Evolutionary conservation across 1,140 invertebrate species (phyloP).

Genomic region (Grapholita molesta): DNA sequence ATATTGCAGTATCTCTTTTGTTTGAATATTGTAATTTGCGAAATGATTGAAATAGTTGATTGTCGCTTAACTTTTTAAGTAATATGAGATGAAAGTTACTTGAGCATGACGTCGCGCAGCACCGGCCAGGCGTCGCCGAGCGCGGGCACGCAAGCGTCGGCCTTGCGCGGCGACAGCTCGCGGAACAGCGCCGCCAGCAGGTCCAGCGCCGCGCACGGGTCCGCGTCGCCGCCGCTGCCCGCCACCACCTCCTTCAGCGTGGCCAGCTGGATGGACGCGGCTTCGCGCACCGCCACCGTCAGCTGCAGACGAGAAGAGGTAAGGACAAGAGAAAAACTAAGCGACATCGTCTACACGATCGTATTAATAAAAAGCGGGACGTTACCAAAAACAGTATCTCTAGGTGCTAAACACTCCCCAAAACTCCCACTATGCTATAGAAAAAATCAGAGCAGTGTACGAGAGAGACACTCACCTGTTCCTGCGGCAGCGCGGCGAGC

Average conservation of each 20-base stretch:
- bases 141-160: constrained; percentile 84
- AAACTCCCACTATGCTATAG: too few species aligned
- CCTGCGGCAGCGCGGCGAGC: constrained; percentile 80
- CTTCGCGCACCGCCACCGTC: constrained; percentile 85
- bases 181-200: constrained; percentile 93
- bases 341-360: too few species aligned
- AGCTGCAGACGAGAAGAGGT: constrained; percentile 67
- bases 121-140: constrained; percentile 93
- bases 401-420: too few species aligned
- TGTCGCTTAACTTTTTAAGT: too few species aligned
- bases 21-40: too few species aligned
- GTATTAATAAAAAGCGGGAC: too few species aligned
- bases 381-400: too few species aligned
- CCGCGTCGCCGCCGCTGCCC: constrained; percentile 87
- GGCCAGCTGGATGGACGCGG: constrained; percentile 88
- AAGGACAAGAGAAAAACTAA: too few species aligned
- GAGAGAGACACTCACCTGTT: too few species aligned
- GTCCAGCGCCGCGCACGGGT: constrained; percentile 89
- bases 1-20: too few species aligned
- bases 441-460: too few species aligned
- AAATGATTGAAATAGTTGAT: too few species aligned
- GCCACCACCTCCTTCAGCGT: constrained; percentile 81
- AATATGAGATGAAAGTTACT: constrained; percentile 41
- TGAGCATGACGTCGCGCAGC: constrained; percentile 85
- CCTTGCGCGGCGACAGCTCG: constrained; percentile 79